These are phyloP conservation scores for Hydractinia symbiolongicarpus DNA, from an alignment of 30 jellyfish, hydroid and myxozoan species.

Conservation along the genomic window DNA sequence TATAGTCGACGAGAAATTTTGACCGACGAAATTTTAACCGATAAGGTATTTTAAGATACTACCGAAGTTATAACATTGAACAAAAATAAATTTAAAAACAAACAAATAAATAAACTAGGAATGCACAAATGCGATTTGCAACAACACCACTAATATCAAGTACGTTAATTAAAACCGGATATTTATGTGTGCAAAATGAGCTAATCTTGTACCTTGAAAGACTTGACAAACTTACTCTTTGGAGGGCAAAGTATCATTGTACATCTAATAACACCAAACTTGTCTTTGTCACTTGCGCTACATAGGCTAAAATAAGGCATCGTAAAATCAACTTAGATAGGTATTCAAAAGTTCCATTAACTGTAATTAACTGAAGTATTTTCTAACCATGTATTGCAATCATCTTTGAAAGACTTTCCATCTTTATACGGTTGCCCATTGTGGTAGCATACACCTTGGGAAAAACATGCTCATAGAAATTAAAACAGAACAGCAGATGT, in stretches of 20 bases:
- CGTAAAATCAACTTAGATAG: neutral
- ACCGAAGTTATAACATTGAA: too few species aligned
- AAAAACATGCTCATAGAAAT: neutral
- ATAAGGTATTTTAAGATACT: too few species aligned
- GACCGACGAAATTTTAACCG: too few species aligned
- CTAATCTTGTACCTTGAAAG: too few species aligned
- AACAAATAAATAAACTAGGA: too few species aligned
- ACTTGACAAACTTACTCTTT: neutral
- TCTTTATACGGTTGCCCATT: constrained; percentile 4
- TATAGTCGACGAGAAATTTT: too few species aligned
- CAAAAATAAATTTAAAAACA: too few species aligned
- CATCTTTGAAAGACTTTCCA: neutral
- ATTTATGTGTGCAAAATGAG: too few species aligned
- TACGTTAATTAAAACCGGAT: too few species aligned
- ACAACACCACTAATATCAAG: too few species aligned
- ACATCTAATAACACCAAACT: neutral
- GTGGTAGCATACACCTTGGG: constrained; percentile 1
- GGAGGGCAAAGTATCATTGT: neutral
- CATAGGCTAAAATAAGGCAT: neutral
- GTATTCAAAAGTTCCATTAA: neutral
- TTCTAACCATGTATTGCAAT: constrained; percentile 1
- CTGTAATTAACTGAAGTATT: neutral
- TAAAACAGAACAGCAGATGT: neutral
- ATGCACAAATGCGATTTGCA: too few species aligned
- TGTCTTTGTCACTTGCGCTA: neutral